phyloP scores from a whole-genome alignment of 2,797 vertebrate species.

The Falco naumanni region DNA sequence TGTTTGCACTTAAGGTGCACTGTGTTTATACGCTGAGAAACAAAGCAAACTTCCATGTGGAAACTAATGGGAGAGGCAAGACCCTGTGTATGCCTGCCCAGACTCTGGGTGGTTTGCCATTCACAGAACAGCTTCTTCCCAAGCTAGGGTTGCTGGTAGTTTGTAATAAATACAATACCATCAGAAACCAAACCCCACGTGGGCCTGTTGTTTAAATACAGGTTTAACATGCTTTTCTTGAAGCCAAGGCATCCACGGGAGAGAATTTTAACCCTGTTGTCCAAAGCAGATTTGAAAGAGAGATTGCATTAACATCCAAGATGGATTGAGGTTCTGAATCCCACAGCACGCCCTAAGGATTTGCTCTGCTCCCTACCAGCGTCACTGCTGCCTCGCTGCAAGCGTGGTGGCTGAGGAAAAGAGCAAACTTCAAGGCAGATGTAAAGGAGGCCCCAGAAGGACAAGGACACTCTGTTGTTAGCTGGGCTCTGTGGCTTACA shows the following conservation, averaged over 20 bases:
- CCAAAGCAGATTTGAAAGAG: background rate
- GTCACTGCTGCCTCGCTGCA: background rate
- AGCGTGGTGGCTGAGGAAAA: background rate
- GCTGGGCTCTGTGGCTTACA: background rate
- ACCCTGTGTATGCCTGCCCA: background rate
- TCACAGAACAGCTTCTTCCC: background rate
- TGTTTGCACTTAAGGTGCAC: background rate
- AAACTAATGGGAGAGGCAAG: background rate
- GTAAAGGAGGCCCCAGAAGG: background rate
- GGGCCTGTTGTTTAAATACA: background rate
- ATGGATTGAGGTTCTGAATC: background rate
- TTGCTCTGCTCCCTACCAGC: background rate
- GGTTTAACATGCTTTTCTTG: background rate
- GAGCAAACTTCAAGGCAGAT: background rate
- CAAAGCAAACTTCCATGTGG: background rate
- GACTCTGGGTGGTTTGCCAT: background rate
- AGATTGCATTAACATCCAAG: background rate
- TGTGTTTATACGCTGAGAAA: background rate
- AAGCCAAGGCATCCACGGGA: background rate
- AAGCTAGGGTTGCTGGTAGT: background rate
- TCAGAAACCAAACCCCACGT: background rate
- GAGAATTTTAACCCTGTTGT: background rate
- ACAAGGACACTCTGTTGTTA: background rate
- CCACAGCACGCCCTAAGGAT: background rate
- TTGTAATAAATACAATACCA: background rate